A percentile compares a stretch with the other conserved stretches of the same genome.
phyloP scores from a whole-genome alignment of 2,888 invertebrate species.

The Merodon equestris region DNA sequence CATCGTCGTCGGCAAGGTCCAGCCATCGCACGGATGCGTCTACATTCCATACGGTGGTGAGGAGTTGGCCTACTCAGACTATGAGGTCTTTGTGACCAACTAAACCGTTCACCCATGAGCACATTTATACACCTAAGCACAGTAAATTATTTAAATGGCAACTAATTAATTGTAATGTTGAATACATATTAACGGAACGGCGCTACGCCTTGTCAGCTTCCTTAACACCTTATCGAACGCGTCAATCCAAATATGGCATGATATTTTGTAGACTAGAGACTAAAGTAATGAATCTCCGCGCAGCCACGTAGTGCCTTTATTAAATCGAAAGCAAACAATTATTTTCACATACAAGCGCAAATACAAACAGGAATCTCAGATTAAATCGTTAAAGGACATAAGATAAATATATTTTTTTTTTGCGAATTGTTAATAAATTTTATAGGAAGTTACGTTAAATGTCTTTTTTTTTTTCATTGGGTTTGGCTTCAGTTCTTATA shows the following conservation, averaged over 20 bases:
- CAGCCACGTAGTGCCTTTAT: constrained; percentile 35
- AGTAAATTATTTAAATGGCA: constrained; percentile 40
- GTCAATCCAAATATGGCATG: not conserved
- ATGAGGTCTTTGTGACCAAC: constrained; percentile 83
- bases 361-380: constrained; percentile 27
- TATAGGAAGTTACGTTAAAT: constrained; percentile 10
- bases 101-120: constrained; percentile 61
- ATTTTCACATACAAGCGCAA: constrained; percentile 1
- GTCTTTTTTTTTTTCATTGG: too few relatives aligned
- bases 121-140: constrained; percentile 33
- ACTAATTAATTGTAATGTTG: not conserved
- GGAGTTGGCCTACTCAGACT: constrained; percentile 89
- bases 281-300: constrained; percentile 40
- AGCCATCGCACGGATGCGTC: constrained; percentile 88
- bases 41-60: constrained; percentile 91
- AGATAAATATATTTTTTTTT: constrained; percentile 16
- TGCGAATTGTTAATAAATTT: constrained; percentile 30
- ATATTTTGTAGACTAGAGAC: not conserved
- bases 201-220: constrained; percentile 34
- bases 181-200: too few relatives aligned
- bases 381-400: constrained; percentile 2
- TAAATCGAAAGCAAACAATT: not conserved
- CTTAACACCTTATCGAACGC: constrained; percentile 21
- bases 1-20: constrained; percentile 89
- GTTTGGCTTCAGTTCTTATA: too few relatives aligned